phyloP scores from a whole-genome alignment of 1,140 invertebrate species.

The Patella vulgata region DNA sequence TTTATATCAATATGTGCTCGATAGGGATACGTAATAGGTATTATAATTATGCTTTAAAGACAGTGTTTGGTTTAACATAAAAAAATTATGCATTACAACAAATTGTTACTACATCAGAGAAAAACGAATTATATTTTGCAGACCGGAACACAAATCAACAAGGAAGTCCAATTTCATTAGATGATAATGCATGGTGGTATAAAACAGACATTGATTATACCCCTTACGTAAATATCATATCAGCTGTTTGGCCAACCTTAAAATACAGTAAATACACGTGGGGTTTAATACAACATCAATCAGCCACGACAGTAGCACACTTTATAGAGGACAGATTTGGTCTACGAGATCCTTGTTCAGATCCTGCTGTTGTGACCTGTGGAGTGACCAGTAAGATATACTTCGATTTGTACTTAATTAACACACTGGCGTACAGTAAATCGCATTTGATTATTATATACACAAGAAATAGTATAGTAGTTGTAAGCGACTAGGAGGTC shows the following conservation, averaged over 20 bases:
- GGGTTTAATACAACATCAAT: constrained; percentile 33
- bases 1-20: no score
- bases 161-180: constrained; percentile 22
- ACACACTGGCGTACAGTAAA: neutral
- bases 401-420: neutral
- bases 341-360: constrained; percentile 34
- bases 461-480: no score
- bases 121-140: neutral
- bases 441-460: neutral
- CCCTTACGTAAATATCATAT: constrained; percentile 39
- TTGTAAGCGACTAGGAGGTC: no score
- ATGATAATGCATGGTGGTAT: constrained; percentile 32
- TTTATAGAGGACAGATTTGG: constrained; percentile 15
- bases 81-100: no score
- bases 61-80: no score
- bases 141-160: neutral
- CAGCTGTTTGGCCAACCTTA: constrained; percentile 48
- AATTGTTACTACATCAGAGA: no score
- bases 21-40: no score
- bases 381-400: constrained; percentile 19
- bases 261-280: constrained; percentile 36
- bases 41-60: no score
- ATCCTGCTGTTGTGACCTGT: constrained; percentile 27
- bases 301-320: constrained; percentile 21
- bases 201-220: constrained; percentile 39